phyloP scores from a whole-genome alignment of 2,888 invertebrate species.

The Marasmarcha lunaedactyla region DNA sequence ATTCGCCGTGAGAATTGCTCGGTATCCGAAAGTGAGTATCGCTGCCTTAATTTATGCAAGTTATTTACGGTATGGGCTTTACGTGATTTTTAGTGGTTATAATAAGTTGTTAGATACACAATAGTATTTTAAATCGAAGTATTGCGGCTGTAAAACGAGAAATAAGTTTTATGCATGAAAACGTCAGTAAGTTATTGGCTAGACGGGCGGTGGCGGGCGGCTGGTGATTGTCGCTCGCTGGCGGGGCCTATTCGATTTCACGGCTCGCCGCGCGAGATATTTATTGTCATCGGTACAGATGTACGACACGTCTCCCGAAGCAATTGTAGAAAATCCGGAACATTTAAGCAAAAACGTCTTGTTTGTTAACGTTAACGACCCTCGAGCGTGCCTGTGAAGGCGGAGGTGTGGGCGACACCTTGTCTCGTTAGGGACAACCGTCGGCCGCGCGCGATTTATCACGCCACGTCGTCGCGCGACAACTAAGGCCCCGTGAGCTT shows the following conservation, averaged over 20 bases:
- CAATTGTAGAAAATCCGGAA: conserved; percentile 56
- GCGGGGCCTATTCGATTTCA: conserved; percentile 71
- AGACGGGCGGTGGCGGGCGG: conserved; percentile 29
- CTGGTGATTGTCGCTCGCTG: conserved; percentile 69
- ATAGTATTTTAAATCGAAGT: no score
- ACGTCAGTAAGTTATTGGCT: conserved; percentile 50
- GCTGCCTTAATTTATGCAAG: no score
- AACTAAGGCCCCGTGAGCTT: conserved; percentile 33
- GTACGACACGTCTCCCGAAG: conserved; percentile 68
- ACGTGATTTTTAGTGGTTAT: no score
- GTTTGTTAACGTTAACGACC: conserved; percentile 33
- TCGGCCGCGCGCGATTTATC: conserved; percentile 57
- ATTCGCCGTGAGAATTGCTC: no score
- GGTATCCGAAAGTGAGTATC: no score
- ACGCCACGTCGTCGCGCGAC: conserved; percentile 47
- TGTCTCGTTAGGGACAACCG: conserved; percentile 67
- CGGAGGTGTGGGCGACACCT: conserved; percentile 43
- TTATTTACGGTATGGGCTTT: no score
- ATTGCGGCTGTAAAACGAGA: background rate
- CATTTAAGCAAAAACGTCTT: conserved; percentile 30
- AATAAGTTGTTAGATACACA: no score
- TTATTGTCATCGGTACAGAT: conserved; percentile 70
- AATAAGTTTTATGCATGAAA: conserved; percentile 49
- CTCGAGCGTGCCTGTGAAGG: conserved; percentile 47
- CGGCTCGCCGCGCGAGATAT: conserved; percentile 66